Percentiles rank a stretch among this genome's conserved stretches.
Evolutionary conservation across 1,140 invertebrate genomes (phyloP).

Genomic region (Nephotettix cincticeps): DNA sequence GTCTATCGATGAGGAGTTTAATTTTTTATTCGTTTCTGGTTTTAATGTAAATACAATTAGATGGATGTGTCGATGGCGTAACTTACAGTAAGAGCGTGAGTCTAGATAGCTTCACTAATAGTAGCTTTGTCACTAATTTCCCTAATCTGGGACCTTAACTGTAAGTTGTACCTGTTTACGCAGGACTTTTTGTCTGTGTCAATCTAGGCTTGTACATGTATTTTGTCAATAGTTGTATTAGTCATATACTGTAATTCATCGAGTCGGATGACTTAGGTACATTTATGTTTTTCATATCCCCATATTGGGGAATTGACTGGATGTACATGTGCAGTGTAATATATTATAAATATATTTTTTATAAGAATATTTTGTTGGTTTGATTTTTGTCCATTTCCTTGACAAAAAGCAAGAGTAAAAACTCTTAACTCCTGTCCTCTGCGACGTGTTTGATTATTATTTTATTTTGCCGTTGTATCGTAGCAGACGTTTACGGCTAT

Average conservation of each 20-base stretch:
- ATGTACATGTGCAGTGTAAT: conserved; percentile 38
- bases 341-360: conserved; percentile 37
- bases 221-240: conserved; percentile 8
- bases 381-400: neutral
- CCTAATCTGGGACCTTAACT: neutral
- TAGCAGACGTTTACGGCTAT: no score
- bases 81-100: neutral
- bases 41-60: no score
- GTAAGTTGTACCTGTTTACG: neutral
- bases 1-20: no score
- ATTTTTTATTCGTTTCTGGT: no score
- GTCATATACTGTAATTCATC: conserved; percentile 5
- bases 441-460: no score
- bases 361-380: conserved; percentile 29
- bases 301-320: conserved; percentile 35
- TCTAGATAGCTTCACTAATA: neutral
- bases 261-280: conserved; percentile 29
- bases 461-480: no score
- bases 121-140: conserved; percentile 10
- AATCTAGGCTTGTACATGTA: conserved; percentile 4
- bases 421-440: no score
- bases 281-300: conserved; percentile 28
- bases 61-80: no score
- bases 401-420: no score
- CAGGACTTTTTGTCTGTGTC: neutral